A percentile compares a stretch with the other conserved stretches of the same genome.
Conservation (phyloP, 2,888 invertebrate genomes). For the Himalopsyche kuldschensis region DNA sequence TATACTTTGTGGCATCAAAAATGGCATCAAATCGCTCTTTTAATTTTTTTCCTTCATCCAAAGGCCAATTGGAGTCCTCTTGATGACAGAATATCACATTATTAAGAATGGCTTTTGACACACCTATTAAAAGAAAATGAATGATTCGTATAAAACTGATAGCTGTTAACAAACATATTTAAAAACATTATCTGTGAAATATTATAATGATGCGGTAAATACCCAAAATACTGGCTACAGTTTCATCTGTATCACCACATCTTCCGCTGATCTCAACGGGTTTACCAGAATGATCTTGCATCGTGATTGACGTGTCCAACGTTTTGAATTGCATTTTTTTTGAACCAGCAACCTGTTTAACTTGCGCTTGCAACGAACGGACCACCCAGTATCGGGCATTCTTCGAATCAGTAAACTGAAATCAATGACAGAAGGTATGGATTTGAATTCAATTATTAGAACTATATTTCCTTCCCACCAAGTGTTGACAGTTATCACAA, state of each 20-base stretch:
- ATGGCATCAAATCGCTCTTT: conserved; percentile 98
- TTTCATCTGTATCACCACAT: conserved; percentile 71
- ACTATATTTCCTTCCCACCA: too few relatives aligned
- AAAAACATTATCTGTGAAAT: too few relatives aligned
- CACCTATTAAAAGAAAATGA: conserved; percentile 64
- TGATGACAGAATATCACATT: conserved; percentile 99
- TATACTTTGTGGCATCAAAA: conserved; percentile 92
- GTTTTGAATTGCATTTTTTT: conserved; percentile 65
- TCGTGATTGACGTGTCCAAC: conserved; percentile 66
- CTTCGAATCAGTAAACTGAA: conserved; percentile 57
- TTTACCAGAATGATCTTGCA: conserved; percentile 53
- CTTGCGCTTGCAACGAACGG: conserved; percentile 68
- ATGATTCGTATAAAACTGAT: conserved; percentile 59
- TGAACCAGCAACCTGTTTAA: conserved; percentile 46
- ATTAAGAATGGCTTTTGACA: conserved; percentile 91
- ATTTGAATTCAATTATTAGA: neutral
- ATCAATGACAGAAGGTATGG: neutral
- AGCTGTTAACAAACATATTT: too few relatives aligned
- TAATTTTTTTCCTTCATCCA: conserved; percentile 89
- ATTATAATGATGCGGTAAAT: neutral
- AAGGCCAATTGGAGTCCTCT: conserved; percentile 96
- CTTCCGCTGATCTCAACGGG: conserved; percentile 65
- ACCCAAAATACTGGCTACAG: conserved; percentile 69
- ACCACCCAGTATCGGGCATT: conserved; percentile 67
- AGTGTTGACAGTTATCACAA: too few relatives aligned